Percentiles rank a stretch among this genome's conserved stretches.
phyloP scores from a whole-genome alignment of 1,140 invertebrate species.

The Zaprionus nigranus region DNA sequence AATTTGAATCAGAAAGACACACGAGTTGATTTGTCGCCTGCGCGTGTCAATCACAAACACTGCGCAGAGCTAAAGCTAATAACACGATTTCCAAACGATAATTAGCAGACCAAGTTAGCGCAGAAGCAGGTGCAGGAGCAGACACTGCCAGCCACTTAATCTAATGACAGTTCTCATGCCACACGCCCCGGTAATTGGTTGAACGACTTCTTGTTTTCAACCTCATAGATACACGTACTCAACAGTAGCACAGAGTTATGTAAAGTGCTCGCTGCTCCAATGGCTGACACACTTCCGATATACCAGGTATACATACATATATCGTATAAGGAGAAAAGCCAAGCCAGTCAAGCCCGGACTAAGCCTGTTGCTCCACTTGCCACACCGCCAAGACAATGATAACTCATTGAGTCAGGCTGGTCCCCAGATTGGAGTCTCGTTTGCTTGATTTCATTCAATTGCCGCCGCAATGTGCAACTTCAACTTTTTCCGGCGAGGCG shows the following conservation, averaged over 20 bases:
- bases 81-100: constrained; percentile 79
- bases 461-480: constrained; percentile 35
- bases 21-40: constrained; percentile 76
- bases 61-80: constrained; percentile 38
- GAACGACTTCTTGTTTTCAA: constrained; percentile 77
- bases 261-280: constrained; percentile 44
- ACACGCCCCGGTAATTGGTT: constrained; percentile 64
- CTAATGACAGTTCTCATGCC: constrained; percentile 74
- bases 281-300: constrained; percentile 77
- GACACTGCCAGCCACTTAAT: constrained; percentile 71
- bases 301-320: constrained; percentile 44
- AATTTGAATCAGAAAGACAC: constrained; percentile 70
- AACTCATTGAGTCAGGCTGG: constrained; percentile 46
- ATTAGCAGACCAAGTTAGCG: constrained; percentile 50
- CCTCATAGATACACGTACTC: constrained; percentile 20
- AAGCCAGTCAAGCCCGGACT: constrained; percentile 4
- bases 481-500: constrained; percentile 61
- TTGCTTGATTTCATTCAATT: constrained; percentile 43
- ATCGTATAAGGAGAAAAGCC: constrained; percentile 51
- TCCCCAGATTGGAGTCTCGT: constrained; percentile 30
- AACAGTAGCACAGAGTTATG: constrained; percentile 37
- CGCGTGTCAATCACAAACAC: constrained; percentile 75
- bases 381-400: constrained; percentile 46
- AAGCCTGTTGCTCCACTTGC: constrained; percentile 33
- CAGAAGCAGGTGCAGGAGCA: constrained; percentile 6